phyloP scores from a whole-genome alignment of 2,797 vertebrate genomes.

The Macropus fuliginosus region DNA sequence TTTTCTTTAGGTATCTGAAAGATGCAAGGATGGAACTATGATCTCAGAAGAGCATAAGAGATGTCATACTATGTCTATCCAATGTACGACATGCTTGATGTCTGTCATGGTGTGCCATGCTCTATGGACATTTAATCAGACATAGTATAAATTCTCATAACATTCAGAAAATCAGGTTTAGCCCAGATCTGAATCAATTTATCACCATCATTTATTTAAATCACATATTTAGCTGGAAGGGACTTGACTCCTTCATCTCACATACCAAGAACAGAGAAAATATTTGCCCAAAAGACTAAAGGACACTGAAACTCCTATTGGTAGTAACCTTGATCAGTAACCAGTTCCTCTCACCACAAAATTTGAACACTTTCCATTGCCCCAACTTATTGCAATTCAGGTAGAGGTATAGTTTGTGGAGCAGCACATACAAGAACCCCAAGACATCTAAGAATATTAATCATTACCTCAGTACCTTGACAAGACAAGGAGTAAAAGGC shows the following conservation, averaged over 20 bases:
- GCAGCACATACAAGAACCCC: not conserved
- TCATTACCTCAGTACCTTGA: not conserved
- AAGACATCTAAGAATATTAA: not conserved
- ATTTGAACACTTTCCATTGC: not conserved
- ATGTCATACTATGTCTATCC: not conserved
- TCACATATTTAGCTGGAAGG: not conserved
- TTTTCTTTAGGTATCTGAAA: conserved; percentile 48
- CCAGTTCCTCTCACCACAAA: not conserved
- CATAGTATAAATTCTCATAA: not conserved
- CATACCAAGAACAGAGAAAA: not conserved
- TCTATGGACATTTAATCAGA: not conserved
- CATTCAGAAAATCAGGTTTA: not conserved
- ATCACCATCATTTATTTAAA: not conserved
- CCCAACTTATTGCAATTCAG: not conserved
- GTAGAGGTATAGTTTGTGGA: not conserved
- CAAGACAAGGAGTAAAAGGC: not conserved
- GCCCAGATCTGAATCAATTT: not conserved
- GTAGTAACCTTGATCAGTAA: not conserved
- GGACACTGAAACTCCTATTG: not conserved
- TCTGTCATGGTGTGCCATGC: not conserved
- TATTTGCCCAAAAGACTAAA: not conserved
- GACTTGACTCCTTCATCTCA: not conserved
- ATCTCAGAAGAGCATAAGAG: not conserved
- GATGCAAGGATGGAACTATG: not conserved
- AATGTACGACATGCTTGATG: not conserved